phyloP scores from a whole-genome alignment of 2,113 vertebrate species.

The Saiga tatarica region DNA sequence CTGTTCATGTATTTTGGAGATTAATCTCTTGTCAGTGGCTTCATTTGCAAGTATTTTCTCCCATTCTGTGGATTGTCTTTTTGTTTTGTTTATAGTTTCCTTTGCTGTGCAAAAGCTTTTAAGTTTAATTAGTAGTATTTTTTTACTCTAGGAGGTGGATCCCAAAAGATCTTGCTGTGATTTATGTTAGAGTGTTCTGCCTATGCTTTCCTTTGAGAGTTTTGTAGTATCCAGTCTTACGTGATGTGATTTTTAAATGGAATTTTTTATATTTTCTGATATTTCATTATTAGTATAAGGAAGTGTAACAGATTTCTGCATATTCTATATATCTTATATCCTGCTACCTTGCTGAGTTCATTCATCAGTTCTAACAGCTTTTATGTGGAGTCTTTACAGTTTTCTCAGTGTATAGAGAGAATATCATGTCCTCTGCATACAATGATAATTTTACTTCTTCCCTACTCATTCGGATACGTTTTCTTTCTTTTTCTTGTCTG shows the following conservation, averaged over 20 bases:
- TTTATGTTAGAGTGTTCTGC: not conserved
- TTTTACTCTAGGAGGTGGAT: not conserved
- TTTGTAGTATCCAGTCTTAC: not conserved
- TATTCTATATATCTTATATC: not conserved
- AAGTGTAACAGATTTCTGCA: not conserved
- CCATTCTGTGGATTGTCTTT: not conserved
- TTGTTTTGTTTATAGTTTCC: not conserved
- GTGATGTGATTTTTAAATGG: not conserved
- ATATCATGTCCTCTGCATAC: not conserved
- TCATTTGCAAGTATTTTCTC: not conserved
- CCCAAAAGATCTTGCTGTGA: not conserved
- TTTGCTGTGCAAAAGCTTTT: not conserved
- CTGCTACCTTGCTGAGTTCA: not conserved
- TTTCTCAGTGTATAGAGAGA: not conserved
- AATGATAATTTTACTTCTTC: not conserved
- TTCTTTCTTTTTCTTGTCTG: not conserved
- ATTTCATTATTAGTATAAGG: not conserved
- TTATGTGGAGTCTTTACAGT: not conserved
- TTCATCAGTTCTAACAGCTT: not conserved
- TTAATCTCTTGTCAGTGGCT: not conserved
- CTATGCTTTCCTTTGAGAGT: not conserved
- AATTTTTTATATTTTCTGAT: not conserved
- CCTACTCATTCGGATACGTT: not conserved
- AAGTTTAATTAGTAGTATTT: not conserved
- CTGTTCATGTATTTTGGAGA: not conserved